phyloP scores from a whole-genome alignment of 2,888 invertebrate species.

The Eucera pruinosa region DNA sequence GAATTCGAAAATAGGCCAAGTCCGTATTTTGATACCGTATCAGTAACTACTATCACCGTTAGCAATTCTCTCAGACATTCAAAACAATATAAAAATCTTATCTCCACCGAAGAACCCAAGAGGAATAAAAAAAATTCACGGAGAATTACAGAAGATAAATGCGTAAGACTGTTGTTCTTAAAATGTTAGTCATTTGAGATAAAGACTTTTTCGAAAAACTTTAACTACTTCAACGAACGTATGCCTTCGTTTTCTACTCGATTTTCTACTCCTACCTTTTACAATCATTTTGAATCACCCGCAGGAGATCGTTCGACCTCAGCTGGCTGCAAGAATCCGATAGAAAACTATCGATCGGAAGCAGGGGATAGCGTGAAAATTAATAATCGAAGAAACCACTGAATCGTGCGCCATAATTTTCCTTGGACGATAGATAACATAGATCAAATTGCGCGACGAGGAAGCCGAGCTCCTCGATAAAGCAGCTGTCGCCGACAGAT shows the following conservation, averaged over 20 bases:
- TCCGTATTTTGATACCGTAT: too few relatives aligned
- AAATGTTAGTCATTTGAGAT: too few relatives aligned
- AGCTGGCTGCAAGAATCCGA: not conserved
- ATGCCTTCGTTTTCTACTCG: not conserved
- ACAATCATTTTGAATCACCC: not conserved
- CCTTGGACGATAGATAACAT: conserved; percentile 8
- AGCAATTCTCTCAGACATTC: too few relatives aligned
- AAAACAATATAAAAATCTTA: too few relatives aligned
- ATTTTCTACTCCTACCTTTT: not conserved
- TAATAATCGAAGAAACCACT: conserved; percentile 25
- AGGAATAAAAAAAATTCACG: too few relatives aligned
- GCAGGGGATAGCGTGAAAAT: conserved; percentile 1
- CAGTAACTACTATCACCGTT: too few relatives aligned
- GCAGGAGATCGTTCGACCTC: not conserved
- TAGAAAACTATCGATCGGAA: not conserved
- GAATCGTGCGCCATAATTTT: conserved; percentile 26
- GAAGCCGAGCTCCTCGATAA: conserved; percentile 36
- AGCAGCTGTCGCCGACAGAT: conserved; percentile 64
- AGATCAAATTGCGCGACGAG: conserved; percentile 36
- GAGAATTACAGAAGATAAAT: too few relatives aligned
- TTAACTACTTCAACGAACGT: too few relatives aligned
- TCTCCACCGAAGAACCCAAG: too few relatives aligned
- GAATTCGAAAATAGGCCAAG: too few relatives aligned
- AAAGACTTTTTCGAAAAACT: too few relatives aligned
- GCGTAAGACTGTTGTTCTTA: too few relatives aligned